A percentile compares a stretch with the other conserved stretches of the same genome.
Evolutionary conservation across 2,888 invertebrate genomes (phyloP).

Genomic region (Aleiodes alternator): DNA sequence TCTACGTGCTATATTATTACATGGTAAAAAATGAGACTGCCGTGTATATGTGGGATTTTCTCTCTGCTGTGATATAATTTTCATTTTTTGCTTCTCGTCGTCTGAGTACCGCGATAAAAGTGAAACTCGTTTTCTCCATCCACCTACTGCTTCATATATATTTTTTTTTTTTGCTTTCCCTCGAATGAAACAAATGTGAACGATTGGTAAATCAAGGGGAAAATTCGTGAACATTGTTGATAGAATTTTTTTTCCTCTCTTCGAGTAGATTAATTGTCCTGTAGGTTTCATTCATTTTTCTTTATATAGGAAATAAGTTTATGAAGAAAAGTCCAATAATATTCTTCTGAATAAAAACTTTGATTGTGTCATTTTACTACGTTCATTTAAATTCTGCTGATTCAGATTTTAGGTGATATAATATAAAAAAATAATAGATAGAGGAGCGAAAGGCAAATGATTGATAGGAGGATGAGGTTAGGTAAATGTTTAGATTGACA

Average conservation of each 20-base stretch:
- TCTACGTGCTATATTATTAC: conserved; percentile 44
- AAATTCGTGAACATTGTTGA: conserved; percentile 17
- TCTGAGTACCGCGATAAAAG: conserved; percentile 1
- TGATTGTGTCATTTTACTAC: too few relatives aligned
- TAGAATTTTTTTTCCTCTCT: conserved; percentile 34
- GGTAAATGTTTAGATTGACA: too few relatives aligned
- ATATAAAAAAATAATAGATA: too few relatives aligned
- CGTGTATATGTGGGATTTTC: not conserved
- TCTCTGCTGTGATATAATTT: conserved; percentile 1
- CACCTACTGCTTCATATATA: not conserved
- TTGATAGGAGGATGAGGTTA: too few relatives aligned
- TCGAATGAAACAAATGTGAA: not conserved
- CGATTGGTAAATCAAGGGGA: conserved; percentile 6
- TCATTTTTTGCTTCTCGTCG: not conserved
- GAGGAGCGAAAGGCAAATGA: too few relatives aligned
- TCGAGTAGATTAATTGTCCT: conserved; percentile 14
- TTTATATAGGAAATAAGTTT: too few relatives aligned
- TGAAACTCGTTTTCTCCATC: conserved; percentile 3
- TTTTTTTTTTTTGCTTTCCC: not conserved
- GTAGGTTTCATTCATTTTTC: too few relatives aligned
- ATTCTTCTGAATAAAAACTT: too few relatives aligned
- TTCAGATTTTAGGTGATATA: too few relatives aligned
- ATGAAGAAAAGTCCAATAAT: too few relatives aligned
- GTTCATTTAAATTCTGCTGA: too few relatives aligned
- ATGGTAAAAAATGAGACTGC: not conserved